These are phyloP conservation scores for Oryctolagus cuniculus DNA, from an alignment of 2,113 vertebrate genomes.

Conservation along the genomic window mOryCun1.1 NC_091435.1:173623001-173623500, in stretches of 20 bases:
- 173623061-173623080: background rate
- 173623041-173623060: conserved; percentile 1
- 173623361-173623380: background rate
- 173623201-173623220: background rate
- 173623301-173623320: background rate
- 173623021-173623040: background rate
- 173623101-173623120: background rate
- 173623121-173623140: background rate
- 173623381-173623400: background rate
- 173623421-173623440: no score
- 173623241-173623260: conserved; percentile 16
- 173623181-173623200: conserved; percentile 27
- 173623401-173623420: no score
- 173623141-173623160: background rate
- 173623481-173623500: no score
- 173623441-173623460: no score
- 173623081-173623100: background rate
- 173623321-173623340: conserved; percentile 11
- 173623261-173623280: conserved; percentile 22
- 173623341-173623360: background rate
- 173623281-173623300: background rate
- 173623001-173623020: background rate
- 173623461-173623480: no score
- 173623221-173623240: background rate
- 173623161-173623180: background rate